Conservation (phyloP, 2,113 vertebrate species). For the Fukomys damarensis region DNA sequence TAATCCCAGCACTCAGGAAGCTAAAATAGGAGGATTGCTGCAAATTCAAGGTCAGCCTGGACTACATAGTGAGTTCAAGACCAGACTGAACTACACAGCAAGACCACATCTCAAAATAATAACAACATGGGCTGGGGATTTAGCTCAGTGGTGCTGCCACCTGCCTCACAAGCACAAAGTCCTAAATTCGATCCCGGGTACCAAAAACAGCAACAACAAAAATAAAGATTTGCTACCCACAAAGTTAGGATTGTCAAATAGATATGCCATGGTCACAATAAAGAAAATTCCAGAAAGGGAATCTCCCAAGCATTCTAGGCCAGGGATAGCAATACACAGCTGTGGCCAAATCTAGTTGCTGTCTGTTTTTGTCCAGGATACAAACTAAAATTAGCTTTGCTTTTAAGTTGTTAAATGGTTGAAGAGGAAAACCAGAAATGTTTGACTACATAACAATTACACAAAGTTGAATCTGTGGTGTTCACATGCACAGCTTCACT, state of each 20-base stretch:
- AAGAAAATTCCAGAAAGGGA: not conserved
- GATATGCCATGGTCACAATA: accelerated
- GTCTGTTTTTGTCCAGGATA: not conserved
- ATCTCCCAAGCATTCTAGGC: not conserved
- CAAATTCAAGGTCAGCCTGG: not conserved
- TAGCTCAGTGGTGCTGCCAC: too few relatives aligned
- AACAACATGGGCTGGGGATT: too few relatives aligned
- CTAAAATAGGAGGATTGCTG: not conserved
- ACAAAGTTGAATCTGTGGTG: not conserved
- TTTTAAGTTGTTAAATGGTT: not conserved
- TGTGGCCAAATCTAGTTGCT: not conserved
- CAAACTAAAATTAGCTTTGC: not conserved
- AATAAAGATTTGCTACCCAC: not conserved
- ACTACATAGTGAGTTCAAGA: not conserved
- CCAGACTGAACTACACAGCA: not conserved
- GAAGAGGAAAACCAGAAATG: not conserved
- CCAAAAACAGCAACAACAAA: not conserved
- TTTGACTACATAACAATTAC: not conserved
- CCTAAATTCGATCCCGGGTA: too few relatives aligned
- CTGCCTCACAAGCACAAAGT: too few relatives aligned
- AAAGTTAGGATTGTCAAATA: not conserved
- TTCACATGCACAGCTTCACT: not conserved
- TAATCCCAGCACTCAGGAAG: not conserved
- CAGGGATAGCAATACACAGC: not conserved
- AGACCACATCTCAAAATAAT: not conserved